Base-by-base conservation (phyloP, 2,888 invertebrate species). In the Sclerodermus sp. region DNA sequence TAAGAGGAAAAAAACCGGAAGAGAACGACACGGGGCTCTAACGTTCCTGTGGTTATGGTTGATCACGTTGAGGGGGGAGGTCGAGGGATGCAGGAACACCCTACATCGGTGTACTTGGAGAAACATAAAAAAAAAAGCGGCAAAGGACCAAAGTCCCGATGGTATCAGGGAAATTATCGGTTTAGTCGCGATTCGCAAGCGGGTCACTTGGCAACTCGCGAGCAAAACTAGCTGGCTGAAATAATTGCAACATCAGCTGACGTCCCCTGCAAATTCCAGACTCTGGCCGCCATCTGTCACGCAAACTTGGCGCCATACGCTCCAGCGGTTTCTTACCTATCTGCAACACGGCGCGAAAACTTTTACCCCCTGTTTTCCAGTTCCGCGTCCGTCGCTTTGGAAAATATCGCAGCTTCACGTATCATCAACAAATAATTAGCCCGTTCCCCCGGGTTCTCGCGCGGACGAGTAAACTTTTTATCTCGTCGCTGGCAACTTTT, bases 211-310 rank as follows among this genome's bases (percentile, higher is more conserved):
- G 30, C 42, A 46, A 45, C 45, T 55, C 32, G 3, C 40, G 40
- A 18, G 53, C 57, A 64, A 63, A 64, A 62, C 65, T 59, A 38
- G 49, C 53, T 52, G 63, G 56, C 47, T 57, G 65, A 65, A 65
- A 65, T 64, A 65, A 64, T 64, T 65, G 60, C 66, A 48, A 64
- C 58, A 62, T 65, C 64, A 58, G 66, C 66, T 60, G 64, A 64
- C 64, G 66, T 54, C 51, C 45, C 58, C 57, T 64, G 65, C 59
- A 62, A 64, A 64, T 64, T 55, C 65, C 56, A 53, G 65, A 64
- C 65, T 64, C 64, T 56, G 59, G 55, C 41, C 59, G 53, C 64
- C 64, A 64, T 64, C 64, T 64, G 64, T 64, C 64, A 64, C 64
- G 53, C 53, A 49, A 63, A 63, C 63, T 63, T 64, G 63, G 62